Evolutionary conservation across 2,888 invertebrate species (phyloP), one percentile per base, ranked within the genome.

Genomic region (Clivina fossor): DNA sequence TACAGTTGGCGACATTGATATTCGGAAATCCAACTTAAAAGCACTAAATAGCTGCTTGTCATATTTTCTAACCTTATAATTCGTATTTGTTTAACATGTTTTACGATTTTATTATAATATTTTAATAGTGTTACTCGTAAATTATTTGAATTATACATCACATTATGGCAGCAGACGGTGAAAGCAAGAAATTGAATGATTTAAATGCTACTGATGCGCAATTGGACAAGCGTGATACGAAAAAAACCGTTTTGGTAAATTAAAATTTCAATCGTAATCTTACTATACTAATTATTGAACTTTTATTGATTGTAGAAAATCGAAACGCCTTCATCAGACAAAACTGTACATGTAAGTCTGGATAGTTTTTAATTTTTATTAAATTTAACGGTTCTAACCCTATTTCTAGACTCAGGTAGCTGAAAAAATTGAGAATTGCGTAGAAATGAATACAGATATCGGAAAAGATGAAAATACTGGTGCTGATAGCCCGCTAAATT

Each of bases 201-300:
- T 80, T 96, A 62, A 82, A 93, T 65, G 93, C 96, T 43, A 86
- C 90, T 67, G 95, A 96, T 67, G 82, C 82, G 3, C 93, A 95
- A 72, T 76, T 96, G 53, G 94, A 93, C 70, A 90, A 89, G 71
- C 84, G 95, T 63, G 86, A 88, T 64, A 77, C 95, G 58, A 94
- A 95, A 69, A 90, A 87, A 69, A 84, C 35, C 19, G 53, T 53
- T 7, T 26, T 44, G 35, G 33, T 43, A 41, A 19, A 32, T 9
- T 18, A 22, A 22, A 3, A 22, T 41, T 20, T 22, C 9, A 13
- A 35, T 8, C 11, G 11, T 11, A 33, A 15, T 16, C 13, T 33
- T 15, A 15, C 16, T 33, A 33, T n/a, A 16, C n/a, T n/a, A n/a
- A n/a, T n/a, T n/a, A n/a, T n/a, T n/a, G n/a, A n/a, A n/a, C n/a